Evolutionary conservation across 2,113 vertebrate species (phyloP).

Genomic region (Hepsetus odoe): DNA sequence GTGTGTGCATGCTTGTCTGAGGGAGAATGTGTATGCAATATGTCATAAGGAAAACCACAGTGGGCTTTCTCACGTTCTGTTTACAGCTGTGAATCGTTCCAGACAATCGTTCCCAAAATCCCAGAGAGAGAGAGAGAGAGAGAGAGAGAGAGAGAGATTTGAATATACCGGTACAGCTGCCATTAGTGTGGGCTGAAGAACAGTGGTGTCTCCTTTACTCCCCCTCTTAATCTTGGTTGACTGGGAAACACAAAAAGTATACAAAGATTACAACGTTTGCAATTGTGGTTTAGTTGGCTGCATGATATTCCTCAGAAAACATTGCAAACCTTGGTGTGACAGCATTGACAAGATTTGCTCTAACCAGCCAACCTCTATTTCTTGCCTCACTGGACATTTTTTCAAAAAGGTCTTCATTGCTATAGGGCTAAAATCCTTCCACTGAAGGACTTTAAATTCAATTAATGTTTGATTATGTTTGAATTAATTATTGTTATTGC

Average conservation of each 20-base stretch:
- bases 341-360: no score
- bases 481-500: no score
- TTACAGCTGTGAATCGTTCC: slow-evolving; percentile 76
- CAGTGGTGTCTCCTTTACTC: slow-evolving; percentile 89
- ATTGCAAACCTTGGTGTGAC: no score
- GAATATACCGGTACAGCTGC: slow-evolving; percentile 90
- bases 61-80: slow-evolving; percentile 78
- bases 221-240: slow-evolving; percentile 98
- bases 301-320: no score
- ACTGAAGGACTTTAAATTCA: no score
- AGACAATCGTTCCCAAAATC: slow-evolving; percentile 66
- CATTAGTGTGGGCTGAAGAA: slow-evolving; percentile 91
- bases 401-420: no score
- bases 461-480: no score
- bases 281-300: no score
- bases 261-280: background rate
- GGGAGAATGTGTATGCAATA: slow-evolving; percentile 51
- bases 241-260: slow-evolving; percentile 64
- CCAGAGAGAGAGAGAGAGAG: slow-evolving; percentile 38
- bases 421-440: no score
- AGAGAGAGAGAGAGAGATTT: background rate
- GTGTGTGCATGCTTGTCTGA: slow-evolving; percentile 7
- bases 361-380: no score
- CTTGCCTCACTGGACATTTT: no score
- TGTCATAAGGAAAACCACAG: slow-evolving; percentile 72